Base-by-base conservation (phyloP, 2,113 vertebrate species). In the Tenebrosternarchus preto region DNA sequence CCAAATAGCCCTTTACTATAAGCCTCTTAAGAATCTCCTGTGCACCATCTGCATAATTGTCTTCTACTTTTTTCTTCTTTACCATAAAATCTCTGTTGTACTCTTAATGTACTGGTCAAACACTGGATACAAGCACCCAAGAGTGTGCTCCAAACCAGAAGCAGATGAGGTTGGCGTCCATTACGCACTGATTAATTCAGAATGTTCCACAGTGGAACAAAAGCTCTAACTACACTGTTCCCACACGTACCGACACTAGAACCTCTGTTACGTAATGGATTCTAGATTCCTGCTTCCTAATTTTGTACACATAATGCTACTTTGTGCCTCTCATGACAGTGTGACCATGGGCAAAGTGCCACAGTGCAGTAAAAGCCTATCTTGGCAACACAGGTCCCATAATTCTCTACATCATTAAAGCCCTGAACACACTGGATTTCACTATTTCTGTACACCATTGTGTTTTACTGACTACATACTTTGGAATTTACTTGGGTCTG, bases 1-100 rank as follows among this genome's bases (percentile, higher is more conserved):
- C 29, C 20, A 74, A 56, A 74, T 43, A 33, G 74, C 60, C 70
- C 70, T 60, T 70, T 71, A 71, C 36, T 59, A n/a, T 25, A 68
- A 74, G 43, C 73, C 61, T 63, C 55, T 53, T 80, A 57, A 73
- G 66, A 73, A 80, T 46, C 22, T 73, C 70, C 22, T 53, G 29
- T 73, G 31, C 43, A 80, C 57, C 63, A 56, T 66, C 19, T 22
- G 31, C 78, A 80, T 57, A 57, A 80, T 57, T 57, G 3, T 56
- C 19, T 67, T 24, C 17, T 31, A 1, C n/a, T 17, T 69, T 50
- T 50, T 50, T 12, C 29, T 43, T 16, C 55, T 4, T 70, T 24
- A 16, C 31, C 73, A 55, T 15, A 22, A 67, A 67, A 67, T 16
- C 36, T 29, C 61, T 12, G 3, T 22, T 67, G 20, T 74, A 9